These are phyloP conservation scores for Syrrhaptes paradoxus DNA, from an alignment of 2,113 vertebrate genomes.

Conservation along the genomic window DNA sequence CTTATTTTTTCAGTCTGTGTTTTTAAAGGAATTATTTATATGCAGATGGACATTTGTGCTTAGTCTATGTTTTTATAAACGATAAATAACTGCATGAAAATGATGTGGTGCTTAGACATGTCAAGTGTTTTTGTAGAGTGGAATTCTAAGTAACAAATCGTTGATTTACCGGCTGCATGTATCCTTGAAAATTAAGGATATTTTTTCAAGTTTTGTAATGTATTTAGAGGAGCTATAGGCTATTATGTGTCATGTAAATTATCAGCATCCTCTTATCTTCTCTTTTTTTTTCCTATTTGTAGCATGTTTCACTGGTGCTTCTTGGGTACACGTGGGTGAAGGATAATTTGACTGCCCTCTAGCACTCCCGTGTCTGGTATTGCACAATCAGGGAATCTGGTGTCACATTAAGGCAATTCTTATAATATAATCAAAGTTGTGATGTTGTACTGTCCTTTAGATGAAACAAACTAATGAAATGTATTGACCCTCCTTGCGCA, in stretches of 20 bases:
- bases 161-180: not conserved
- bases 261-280: not conserved
- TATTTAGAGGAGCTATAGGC: not conserved
- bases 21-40: not conserved
- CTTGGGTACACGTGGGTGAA: slow-evolving; percentile 30
- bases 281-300: not conserved
- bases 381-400: slow-evolving; percentile 68
- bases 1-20: not conserved
- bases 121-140: not conserved
- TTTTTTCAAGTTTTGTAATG: not conserved
- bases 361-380: slow-evolving; percentile 48
- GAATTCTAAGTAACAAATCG: not conserved
- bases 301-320: not conserved
- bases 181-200: slow-evolving; percentile 24
- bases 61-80: not conserved
- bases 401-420: slow-evolving; percentile 76
- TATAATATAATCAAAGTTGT: slow-evolving; percentile 77
- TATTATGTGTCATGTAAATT: not conserved
- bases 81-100: not conserved
- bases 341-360: slow-evolving; percentile 71
- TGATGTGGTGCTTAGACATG: not conserved
- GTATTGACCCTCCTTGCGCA: slow-evolving; percentile 75
- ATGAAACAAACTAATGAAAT: slow-evolving; percentile 82
- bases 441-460: slow-evolving; percentile 72
- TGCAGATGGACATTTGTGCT: not conserved